Base-by-base conservation (phyloP, 2,113 vertebrate genomes). In the rabbit (Oryctolagus cuniculus) region DNA sequence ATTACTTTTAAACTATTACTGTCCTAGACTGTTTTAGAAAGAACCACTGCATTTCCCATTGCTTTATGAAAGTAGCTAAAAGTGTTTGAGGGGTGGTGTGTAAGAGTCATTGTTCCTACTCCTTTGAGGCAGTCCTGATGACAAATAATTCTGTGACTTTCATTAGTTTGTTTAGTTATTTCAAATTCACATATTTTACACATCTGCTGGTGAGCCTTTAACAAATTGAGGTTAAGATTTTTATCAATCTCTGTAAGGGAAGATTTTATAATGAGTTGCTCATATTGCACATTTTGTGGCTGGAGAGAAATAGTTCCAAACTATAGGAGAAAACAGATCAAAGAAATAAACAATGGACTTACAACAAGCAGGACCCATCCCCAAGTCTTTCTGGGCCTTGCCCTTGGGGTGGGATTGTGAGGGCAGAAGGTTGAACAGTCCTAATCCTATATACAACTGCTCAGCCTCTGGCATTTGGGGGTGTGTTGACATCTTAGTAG, bases 361-460 rank as follows among this genome's bases (percentile, higher is more conserved):
- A 92, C 97, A 97, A 96, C 27, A 96, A 97, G 97, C 98, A 96
- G 70, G 64, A 63, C 67, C 64, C 2, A 31, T 67, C 61, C 19
- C 97, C 97, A 97, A 98, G 97, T 98, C 97, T 98, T 98, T 97
- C 97, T 96, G 98, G 98, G 98, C 96, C 98, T 96, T 98, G 98
- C 99, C 99, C 98, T 98, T 98, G 80, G 97, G 99, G 98, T 97
- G 93, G 97, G 98, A 98, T 98, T 98, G 97, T 98, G 98, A 98
- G 98, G 98, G 98, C 98, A 99, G 98, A 98, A 98, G 99, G 98
- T 98, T 94, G 98, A 96, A 98, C 92, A 98, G 98, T 99, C 98
- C 99, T 98, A 98, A 93, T 97, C 97, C 95, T 98, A 96, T 96
- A 93, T 97, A 98, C 96, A 97, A 95, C 97, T 96, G 97, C 96